phyloP scores from a whole-genome alignment of 2,888 invertebrate genomes.

The Aleiodes alternator region DNA sequence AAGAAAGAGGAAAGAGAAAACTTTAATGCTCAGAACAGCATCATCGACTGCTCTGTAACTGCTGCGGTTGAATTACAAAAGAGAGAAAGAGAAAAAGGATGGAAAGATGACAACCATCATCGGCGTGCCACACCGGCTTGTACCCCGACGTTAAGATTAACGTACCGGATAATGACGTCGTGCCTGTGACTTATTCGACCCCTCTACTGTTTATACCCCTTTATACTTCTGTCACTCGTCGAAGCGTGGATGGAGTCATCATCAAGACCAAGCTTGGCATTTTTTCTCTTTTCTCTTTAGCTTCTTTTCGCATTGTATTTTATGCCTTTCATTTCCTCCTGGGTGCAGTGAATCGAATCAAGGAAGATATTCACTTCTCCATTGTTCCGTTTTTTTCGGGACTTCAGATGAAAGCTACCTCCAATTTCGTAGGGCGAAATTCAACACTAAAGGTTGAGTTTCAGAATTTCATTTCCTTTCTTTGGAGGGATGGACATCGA shows the following conservation, averaged over 20 bases:
- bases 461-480: too few relatives aligned
- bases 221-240: slow-evolving; percentile 41
- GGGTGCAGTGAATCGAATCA: too few relatives aligned
- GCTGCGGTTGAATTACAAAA: slow-evolving; percentile 12
- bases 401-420: too few relatives aligned
- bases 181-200: slow-evolving; percentile 43
- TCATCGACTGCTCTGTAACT: slow-evolving; percentile 15
- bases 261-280: slow-evolving; percentile 17
- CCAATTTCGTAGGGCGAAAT: too few relatives aligned
- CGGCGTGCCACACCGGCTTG: slow-evolving; percentile 47
- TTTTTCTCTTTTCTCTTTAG: slow-evolving; percentile 9
- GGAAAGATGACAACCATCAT: slow-evolving; percentile 50
- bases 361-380: too few relatives aligned
- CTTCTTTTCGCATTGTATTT: slow-evolving; percentile 1
- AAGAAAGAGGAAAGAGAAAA: slow-evolving; percentile 1
- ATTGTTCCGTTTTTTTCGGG: too few relatives aligned
- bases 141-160: slow-evolving; percentile 58
- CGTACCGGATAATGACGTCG: slow-evolving; percentile 61
- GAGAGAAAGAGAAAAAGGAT: not conserved
- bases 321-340: too few relatives aligned
- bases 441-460: too few relatives aligned
- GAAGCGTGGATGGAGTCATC: slow-evolving; percentile 43
- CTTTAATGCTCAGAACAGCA: slow-evolving; percentile 20
- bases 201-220: slow-evolving; percentile 23
- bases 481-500: too few relatives aligned